phyloP scores from a whole-genome alignment of 2,113 vertebrate species.

The Ciconia boyciana region DNA sequence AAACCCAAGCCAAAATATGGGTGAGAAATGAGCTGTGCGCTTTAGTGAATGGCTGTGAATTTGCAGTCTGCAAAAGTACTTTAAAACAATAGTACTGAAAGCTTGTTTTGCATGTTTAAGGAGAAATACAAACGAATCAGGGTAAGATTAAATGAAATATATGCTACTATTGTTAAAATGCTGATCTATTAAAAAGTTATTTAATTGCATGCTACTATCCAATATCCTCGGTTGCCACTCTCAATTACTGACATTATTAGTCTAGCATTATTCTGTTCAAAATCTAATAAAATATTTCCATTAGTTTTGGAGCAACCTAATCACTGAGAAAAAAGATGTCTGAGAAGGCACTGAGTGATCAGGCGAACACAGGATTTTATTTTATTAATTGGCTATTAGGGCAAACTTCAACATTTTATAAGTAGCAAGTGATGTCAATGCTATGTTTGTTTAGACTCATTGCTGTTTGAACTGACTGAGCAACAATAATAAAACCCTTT shows the following conservation, averaged over 20 bases:
- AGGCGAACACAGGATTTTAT: constrained; percentile 32
- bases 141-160: not conserved
- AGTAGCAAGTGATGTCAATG: not conserved
- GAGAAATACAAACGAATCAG: not conserved
- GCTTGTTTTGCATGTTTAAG: not conserved
- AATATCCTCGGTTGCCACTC: not conserved
- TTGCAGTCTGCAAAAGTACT: constrained; percentile 18
- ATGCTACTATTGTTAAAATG: not conserved
- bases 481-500: constrained; percentile 58
- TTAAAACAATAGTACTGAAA: not conserved
- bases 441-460: constrained; percentile 46
- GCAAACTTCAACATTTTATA: not conserved
- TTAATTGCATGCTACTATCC: not conserved
- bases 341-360: not conserved
- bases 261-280: constrained; percentile 1
- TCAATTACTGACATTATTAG: constrained; percentile 37
- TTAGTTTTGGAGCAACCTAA: constrained; percentile 38
- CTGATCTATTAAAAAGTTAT: not conserved
- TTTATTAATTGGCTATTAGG: constrained; percentile 57
- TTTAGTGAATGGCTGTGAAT: not conserved
- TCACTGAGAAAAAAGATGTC: constrained; percentile 24
- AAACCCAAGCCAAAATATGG: constrained; percentile 2
- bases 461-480: constrained; percentile 59
- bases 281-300: constrained; percentile 41
- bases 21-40: not conserved